phyloP scores from a whole-genome alignment of 2,797 vertebrate species.

The Fringilla coelebs region DNA sequence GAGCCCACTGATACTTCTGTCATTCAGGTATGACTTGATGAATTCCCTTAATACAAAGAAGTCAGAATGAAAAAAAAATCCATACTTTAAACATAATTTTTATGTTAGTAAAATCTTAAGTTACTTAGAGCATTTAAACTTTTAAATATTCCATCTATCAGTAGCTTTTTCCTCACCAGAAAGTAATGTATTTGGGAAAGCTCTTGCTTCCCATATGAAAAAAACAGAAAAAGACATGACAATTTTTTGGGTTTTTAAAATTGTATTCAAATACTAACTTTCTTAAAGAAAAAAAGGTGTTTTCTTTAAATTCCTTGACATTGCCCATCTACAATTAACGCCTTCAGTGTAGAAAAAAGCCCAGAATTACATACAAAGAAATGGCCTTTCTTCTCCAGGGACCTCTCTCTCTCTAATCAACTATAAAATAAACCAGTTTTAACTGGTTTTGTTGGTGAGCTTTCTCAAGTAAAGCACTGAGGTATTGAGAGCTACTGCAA shows the following conservation, averaged over 20 bases:
- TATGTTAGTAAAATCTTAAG: background rate
- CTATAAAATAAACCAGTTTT: background rate
- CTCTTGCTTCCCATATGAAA: background rate
- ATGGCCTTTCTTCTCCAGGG: background rate
- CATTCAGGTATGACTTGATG: background rate
- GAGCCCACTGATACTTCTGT: background rate
- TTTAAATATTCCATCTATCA: background rate
- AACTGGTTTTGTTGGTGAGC: background rate
- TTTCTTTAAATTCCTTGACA: background rate
- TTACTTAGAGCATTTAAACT: background rate
- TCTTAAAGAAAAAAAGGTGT: background rate
- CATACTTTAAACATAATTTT: background rate
- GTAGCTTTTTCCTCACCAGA: background rate
- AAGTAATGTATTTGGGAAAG: background rate
- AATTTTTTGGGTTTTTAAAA: background rate
- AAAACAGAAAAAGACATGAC: background rate
- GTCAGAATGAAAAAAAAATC: background rate
- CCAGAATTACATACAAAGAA: background rate
- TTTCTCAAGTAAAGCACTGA: background rate
- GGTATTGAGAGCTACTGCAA: background rate
- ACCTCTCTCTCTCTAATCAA: background rate
- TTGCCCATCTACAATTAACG: background rate
- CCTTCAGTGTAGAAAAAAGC: background rate
- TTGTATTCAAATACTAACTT: background rate
- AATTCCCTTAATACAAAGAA: background rate